Percentiles rank a stretch among this genome's conserved stretches.
These are phyloP conservation scores for Gallinago solitaria DNA, from an alignment of 2,797 vertebrate species.

Conservation along the genomic window DNA sequence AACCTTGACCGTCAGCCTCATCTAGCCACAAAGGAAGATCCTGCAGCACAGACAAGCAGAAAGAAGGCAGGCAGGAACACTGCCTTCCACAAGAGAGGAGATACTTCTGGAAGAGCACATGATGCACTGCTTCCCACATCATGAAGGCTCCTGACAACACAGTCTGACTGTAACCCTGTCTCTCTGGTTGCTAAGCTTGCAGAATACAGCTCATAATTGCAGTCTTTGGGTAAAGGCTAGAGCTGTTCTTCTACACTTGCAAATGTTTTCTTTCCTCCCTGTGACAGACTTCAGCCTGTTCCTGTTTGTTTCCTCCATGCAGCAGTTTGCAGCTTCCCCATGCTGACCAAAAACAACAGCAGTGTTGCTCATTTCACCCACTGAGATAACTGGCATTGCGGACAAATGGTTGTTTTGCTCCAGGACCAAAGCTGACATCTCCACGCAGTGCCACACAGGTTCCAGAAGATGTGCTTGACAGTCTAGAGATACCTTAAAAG, in stretches of 20 bases:
- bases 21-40: background rate
- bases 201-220: background rate
- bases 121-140: background rate
- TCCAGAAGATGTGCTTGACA: background rate
- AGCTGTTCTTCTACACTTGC: background rate
- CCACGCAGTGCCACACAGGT: background rate
- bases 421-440: background rate
- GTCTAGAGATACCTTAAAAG: background rate
- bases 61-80: background rate
- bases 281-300: background rate
- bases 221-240: background rate
- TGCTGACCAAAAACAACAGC: background rate
- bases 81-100: background rate
- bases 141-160: background rate
- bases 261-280: background rate
- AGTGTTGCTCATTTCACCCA: background rate
- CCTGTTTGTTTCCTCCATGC: background rate
- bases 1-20: background rate
- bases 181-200: background rate
- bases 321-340: background rate
- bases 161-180: background rate
- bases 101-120: background rate
- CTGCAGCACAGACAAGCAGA: background rate
- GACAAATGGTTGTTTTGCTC: background rate
- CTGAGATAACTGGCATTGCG: background rate